A percentile compares a stretch with the other conserved stretches of the same genome.
These are phyloP conservation scores for Carabus problematicus DNA, from an alignment of 2,888 invertebrate genomes.

Conservation along the genomic window DNA sequence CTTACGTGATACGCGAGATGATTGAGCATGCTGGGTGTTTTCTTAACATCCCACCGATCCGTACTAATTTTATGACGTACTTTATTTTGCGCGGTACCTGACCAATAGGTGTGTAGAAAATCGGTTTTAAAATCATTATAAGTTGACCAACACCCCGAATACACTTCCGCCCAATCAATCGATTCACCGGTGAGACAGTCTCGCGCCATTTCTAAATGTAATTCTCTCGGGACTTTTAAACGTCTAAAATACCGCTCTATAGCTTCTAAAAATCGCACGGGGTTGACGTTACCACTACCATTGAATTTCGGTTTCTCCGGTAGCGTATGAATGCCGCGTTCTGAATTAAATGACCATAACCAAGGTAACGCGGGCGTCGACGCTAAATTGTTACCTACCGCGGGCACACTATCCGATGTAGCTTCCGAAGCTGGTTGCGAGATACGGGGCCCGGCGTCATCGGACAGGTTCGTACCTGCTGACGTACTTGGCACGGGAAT, in stretches of 20 bases:
- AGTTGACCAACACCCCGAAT: background rate
- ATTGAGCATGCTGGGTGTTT: background rate
- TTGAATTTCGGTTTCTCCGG: too few species aligned
- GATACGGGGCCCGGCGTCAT: too few species aligned
- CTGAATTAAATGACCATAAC: too few species aligned
- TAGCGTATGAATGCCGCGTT: too few species aligned
- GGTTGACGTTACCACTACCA: too few species aligned
- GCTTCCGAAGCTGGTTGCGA: too few species aligned
- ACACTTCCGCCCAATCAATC: conserved; percentile 1
- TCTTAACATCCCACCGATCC: background rate
- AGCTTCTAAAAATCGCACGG: background rate
- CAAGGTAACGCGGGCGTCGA: too few species aligned
- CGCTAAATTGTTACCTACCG: too few species aligned
- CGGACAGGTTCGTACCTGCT: too few species aligned
- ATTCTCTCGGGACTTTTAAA: background rate
- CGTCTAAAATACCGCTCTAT: background rate
- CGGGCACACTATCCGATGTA: too few species aligned
- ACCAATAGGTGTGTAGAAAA: conserved; percentile 3
- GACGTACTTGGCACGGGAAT: too few species aligned
- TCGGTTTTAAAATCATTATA: background rate
- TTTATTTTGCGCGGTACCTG: background rate
- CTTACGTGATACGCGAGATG: background rate
- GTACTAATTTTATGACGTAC: background rate
- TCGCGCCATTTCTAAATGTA: background rate
- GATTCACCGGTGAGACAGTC: conserved; percentile 1